Percentiles rank a stretch among this genome's conserved stretches.
These are phyloP conservation scores for Galemys pyrenaicus DNA, from an alignment of 2,113 vertebrate species.

Conservation along the genomic window DNA sequence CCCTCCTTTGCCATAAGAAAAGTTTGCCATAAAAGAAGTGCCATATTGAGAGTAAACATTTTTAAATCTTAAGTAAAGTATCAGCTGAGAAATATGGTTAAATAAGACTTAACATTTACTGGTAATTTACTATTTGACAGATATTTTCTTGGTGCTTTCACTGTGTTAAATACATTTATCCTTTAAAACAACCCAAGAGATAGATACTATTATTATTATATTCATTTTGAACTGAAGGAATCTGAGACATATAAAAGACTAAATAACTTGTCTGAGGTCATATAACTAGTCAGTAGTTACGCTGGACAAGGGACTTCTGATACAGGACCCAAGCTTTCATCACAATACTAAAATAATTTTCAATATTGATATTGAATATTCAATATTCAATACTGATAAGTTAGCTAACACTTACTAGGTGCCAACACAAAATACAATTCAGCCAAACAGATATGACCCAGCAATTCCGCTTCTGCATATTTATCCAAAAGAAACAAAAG, in stretches of 20 bases:
- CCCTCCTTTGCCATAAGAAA: not conserved
- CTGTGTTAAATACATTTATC: not conserved
- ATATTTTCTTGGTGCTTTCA: not conserved
- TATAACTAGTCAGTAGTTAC: not conserved
- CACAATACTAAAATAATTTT: not conserved
- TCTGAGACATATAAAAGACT: not conserved
- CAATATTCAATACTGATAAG: too few relatives aligned
- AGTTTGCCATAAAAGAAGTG: not conserved
- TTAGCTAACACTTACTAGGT: not conserved
- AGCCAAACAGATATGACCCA: too few relatives aligned
- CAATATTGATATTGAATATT: not conserved
- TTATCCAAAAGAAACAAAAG: too few relatives aligned
- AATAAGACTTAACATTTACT: constrained; percentile 34
- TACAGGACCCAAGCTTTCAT: not conserved
- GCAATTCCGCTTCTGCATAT: too few relatives aligned
- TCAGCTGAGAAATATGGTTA: constrained; percentile 6
- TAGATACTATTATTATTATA: not conserved
- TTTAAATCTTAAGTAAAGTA: constrained; percentile 16
- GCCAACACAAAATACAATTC: not conserved
- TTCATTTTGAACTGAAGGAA: constrained; percentile 21
- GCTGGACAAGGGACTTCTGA: not conserved
- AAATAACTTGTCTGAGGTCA: not conserved
- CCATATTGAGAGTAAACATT: not conserved
- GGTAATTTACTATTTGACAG: not conserved
- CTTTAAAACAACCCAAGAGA: not conserved